phyloP scores from a whole-genome alignment of 2,797 vertebrate species.

The Syndactyla subalaris region DNA sequence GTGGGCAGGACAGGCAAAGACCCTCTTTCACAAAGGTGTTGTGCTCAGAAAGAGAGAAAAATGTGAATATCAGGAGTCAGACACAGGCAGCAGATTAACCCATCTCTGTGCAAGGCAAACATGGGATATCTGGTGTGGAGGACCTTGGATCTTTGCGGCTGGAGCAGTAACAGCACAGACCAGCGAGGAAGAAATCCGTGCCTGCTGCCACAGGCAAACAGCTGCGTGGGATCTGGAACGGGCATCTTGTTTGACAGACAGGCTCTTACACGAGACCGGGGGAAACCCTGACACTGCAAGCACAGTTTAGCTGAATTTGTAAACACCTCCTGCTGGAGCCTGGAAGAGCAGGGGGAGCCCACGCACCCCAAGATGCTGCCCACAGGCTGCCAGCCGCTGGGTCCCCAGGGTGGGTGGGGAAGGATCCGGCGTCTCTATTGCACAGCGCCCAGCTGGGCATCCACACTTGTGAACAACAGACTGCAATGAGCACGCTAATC shows the following conservation, averaged over 20 bases:
- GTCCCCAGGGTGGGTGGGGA: background rate
- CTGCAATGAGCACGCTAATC: background rate
- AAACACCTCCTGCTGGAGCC: background rate
- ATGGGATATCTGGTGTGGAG: fast-evolving
- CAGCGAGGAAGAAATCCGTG: background rate
- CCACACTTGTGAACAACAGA: background rate
- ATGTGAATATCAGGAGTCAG: background rate
- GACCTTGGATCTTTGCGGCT: background rate
- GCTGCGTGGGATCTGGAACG: fast-evolving
- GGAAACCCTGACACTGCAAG: background rate
- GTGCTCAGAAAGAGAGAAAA: background rate
- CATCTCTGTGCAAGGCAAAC: background rate
- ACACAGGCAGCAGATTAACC: background rate
- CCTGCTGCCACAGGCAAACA: background rate
- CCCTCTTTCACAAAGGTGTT: background rate
- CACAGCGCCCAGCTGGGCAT: background rate
- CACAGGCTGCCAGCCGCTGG: background rate
- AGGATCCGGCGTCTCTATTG: background rate
- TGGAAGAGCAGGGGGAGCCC: background rate
- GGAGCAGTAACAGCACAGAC: background rate
- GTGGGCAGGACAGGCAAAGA: background rate
- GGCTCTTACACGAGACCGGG: fast-evolving
- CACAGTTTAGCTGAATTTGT: background rate
- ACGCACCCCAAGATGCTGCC: background rate
- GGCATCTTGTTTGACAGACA: background rate